Conservation (phyloP, 2,797 vertebrate species). For the Tokudaia tokunoshimensis region DNA sequence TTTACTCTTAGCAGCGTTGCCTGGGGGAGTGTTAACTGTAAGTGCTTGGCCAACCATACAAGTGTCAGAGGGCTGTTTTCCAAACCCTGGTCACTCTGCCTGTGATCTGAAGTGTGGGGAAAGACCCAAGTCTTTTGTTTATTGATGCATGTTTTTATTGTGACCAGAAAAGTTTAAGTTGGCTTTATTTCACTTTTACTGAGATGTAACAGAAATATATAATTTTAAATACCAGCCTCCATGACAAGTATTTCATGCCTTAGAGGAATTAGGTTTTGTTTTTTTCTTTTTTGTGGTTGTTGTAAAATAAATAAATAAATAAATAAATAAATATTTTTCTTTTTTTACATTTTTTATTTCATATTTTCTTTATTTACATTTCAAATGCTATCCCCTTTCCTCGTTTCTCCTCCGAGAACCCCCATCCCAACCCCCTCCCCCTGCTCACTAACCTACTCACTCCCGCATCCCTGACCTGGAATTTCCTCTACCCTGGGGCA, state of each 20-base stretch:
- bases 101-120: conserved; percentile 24
- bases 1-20: background rate
- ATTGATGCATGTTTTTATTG: background rate
- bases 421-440: too few species aligned
- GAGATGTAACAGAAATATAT: conserved; percentile 12
- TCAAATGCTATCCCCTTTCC: too few species aligned
- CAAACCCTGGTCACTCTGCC: background rate
- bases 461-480: too few species aligned
- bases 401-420: too few species aligned
- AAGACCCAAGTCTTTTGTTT: background rate
- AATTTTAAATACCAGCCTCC: background rate
- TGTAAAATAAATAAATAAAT: too few species aligned
- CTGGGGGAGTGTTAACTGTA: background rate
- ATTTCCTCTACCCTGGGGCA: too few species aligned
- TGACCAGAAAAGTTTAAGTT: background rate
- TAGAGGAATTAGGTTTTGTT: conserved; percentile 7
- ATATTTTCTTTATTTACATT: too few species aligned
- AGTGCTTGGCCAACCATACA: background rate
- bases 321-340: too few species aligned
- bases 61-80: background rate
- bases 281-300: background rate
- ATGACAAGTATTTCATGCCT: conserved; percentile 25
- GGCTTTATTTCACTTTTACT: conserved; percentile 20
- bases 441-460: too few species aligned
- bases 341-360: too few species aligned